Percentiles rank a stretch among this genome's conserved stretches.
Conservation (phyloP, 2,888 invertebrate species). For the Ligdia adustata region DNA sequence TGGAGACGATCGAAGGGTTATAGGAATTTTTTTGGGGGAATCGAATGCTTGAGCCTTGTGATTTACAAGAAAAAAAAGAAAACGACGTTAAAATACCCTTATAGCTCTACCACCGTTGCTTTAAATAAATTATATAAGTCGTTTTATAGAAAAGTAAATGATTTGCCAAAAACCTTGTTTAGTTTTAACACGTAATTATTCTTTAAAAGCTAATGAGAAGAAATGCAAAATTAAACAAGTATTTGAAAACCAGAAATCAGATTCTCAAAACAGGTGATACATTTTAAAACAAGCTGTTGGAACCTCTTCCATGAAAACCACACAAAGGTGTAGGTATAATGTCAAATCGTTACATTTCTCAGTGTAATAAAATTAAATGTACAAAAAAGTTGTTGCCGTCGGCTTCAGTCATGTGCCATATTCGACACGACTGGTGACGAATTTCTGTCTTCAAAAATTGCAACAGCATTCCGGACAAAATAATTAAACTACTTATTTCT, state of each 20-base stretch:
- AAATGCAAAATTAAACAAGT: no score
- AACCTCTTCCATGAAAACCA: no score
- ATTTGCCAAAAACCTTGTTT: no score
- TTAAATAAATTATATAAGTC: constrained; percentile 9
- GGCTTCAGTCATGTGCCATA: constrained; percentile 25
- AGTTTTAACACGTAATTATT: no score
- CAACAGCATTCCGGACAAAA: constrained; percentile 21
- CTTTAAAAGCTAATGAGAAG: no score
- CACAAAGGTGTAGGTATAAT: no score
- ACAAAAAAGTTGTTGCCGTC: constrained; percentile 18
- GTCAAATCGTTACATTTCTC: not conserved
- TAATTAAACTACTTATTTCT: constrained; percentile 25
- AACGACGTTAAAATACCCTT: constrained; percentile 1
- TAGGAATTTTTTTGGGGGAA: constrained; percentile 60
- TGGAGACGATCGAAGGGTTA: constrained; percentile 56
- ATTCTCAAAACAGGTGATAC: constrained; percentile 1
- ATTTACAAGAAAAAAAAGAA: constrained; percentile 32
- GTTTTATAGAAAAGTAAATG: no score
- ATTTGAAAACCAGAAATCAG: no score
- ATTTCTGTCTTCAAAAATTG: constrained; percentile 13
- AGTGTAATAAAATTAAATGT: constrained; percentile 7
- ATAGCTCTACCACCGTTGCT: not conserved
- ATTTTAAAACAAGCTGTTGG: constrained; percentile 2
- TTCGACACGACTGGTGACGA: constrained; percentile 27
- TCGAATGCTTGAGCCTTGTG: constrained; percentile 45